Base-by-base conservation (phyloP, 2,113 vertebrate genomes). In the Holacanthus passer region DNA sequence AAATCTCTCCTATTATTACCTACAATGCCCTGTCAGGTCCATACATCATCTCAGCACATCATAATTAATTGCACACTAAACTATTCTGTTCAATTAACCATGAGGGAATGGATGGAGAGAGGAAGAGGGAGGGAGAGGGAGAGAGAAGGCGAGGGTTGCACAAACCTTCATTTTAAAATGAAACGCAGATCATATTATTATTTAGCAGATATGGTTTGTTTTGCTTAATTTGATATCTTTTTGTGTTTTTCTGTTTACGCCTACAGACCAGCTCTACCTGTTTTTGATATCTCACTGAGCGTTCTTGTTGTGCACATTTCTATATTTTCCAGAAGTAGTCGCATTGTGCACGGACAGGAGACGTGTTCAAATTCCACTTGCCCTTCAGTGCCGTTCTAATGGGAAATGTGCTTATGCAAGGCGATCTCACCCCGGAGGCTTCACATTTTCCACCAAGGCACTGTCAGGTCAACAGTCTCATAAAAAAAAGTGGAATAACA, bases 1-100 rank as follows among this genome's bases (percentile, higher is more conserved):
- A 95, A 95, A 95, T 96, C 93, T 94, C 89, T 82, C 86, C 89
- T 94, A 94, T 95, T 95, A 94, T 94, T 94, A 93, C 93, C 91
- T 92, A 94, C 91, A 93, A 94, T 91, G 81, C 88, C 81, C 85
- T 92, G 94, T 94, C 94, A 94, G 92, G 86, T 90, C 93, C 92
- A 95, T 95, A 94, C 88, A 95, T 95, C 93, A 94, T 93, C 87
- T 90, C 93, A 91, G 91, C 93, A 95, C 91, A 94, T 94, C 93
- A 94, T 94, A 94, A 95, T 95, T 95, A 96, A 95, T 95, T 95
- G 93, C 91, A 89, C 89, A 89, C 93, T 93, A 93, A 95, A 94
- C 92, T 93, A 94, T 94, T 94, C 92, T 92, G 91, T 95, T 95
- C 93, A 94, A 94, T 93, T 94, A 95, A 93, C 86, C 89, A 93